Conservation (phyloP, 2,797 vertebrate genomes). For the Centropyge bicolor region DNA sequence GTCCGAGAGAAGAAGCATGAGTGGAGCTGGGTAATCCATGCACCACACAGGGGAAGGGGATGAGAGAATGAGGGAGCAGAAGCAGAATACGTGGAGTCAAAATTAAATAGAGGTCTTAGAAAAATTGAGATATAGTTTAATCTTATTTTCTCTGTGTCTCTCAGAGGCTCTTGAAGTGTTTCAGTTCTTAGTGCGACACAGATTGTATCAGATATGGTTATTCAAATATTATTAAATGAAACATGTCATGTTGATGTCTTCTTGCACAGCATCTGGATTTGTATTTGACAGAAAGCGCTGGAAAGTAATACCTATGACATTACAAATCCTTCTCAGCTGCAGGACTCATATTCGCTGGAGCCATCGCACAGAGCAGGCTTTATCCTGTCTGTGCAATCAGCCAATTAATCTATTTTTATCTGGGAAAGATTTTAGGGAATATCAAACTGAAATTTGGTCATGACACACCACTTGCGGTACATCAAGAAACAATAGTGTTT, state of each 20-base stretch:
- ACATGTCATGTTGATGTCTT: neutral
- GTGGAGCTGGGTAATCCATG: constrained; percentile 70
- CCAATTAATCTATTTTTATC: constrained; percentile 26
- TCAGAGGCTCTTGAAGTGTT: constrained; percentile 28
- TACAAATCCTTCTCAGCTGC: constrained; percentile 31
- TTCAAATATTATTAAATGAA: constrained; percentile 34
- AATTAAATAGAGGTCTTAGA: constrained; percentile 19
- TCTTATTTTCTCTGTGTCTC: constrained; percentile 28
- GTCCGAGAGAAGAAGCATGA: constrained; percentile 69
- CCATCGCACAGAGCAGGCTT: constrained; percentile 12
- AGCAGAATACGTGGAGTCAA: constrained; percentile 22
- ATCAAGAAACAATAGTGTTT: constrained; percentile 40
- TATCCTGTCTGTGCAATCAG: constrained; percentile 21
- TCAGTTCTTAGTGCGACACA: constrained; percentile 8
- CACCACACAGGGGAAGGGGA: constrained; percentile 50
- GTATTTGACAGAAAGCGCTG: constrained; percentile 11
- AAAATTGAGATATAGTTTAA: constrained; percentile 22
- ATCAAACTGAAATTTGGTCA: constrained; percentile 15
- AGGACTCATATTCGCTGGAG: constrained; percentile 7
- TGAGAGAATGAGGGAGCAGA: constrained; percentile 42
- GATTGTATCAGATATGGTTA: constrained; percentile 13
- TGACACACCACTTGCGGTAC: constrained; percentile 26
- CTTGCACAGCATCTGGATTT: constrained; percentile 8
- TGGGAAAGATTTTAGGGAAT: constrained; percentile 11
- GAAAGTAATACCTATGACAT: constrained; percentile 1